Evolutionary conservation across 2,888 invertebrate species (phyloP), one percentile per base, ranked within the genome.

Genomic region (Nebria brevicollis): DNA sequence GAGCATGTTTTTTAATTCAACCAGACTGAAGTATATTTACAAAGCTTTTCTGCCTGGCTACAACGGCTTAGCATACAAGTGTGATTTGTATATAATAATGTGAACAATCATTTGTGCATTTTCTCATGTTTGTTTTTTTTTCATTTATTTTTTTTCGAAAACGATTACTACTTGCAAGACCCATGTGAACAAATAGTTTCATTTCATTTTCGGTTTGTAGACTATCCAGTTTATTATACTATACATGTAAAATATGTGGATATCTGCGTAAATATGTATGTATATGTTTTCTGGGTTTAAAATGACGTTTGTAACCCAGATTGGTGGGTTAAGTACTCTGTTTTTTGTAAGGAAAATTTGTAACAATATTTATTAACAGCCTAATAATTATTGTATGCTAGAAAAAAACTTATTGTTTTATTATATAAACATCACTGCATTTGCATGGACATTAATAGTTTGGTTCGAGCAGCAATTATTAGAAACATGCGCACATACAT

Each of bases 201-300:
- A 70, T 15, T 20, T 54, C 25, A 75, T 75, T 54, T 25, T 75
- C 54, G 65, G 64, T 64, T 64, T 42, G 75, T 75, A 75, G 75
- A 7, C 64, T 75, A 75, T 42, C 43, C 26, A 75, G 75, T 75
- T 20, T 41, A 75, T 66, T 76, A 20, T 34, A 66, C 76, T 34
- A 66, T 89, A 88, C 87, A 87, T 89, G 88, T 89, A 89, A 87
- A 87, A 88, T 89, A 89, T 89, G 89, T 89, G 88, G 89, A 89
- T 89, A 89, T 88, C 84, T 85, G 84, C 84, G 54, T 86, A 85
- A 85, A 84, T 83, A 86, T 70, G 54, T 79, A 82, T 82, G 82
- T 81, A 77, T 84, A 84, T 83, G 84, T 83, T 84, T 79, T 84
- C 80, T 83, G 83, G 83, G 84, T 83, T 83, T 82, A 80, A 43